A percentile compares a stretch with the other conserved stretches of the same genome.
phyloP scores from a whole-genome alignment of 1,140 invertebrate species.

The Formica selysi region DNA sequence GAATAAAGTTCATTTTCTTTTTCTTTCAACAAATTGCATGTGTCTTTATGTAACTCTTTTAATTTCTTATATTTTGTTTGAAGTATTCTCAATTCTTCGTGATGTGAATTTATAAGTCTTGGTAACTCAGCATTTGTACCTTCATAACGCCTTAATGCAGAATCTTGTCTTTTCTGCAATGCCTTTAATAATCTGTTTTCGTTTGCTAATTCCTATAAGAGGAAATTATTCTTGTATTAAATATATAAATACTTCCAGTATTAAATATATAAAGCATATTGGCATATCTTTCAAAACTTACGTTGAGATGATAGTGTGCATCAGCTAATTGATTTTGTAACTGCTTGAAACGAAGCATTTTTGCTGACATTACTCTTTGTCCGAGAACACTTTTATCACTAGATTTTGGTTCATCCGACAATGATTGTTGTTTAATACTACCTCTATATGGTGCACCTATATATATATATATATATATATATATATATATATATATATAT shows the following conservation, averaged over 20 bases:
- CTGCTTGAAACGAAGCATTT: constrained; percentile 91
- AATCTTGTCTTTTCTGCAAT: constrained; percentile 92
- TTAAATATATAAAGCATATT: neutral
- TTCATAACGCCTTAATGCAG: constrained; percentile 91
- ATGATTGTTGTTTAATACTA: constrained; percentile 80
- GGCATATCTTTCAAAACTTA: constrained; percentile 79
- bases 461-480: constrained; percentile 61
- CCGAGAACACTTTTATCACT: constrained; percentile 86
- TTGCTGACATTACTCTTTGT: constrained; percentile 91
- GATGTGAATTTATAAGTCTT: constrained; percentile 90
- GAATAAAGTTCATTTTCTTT: constrained; percentile 89
- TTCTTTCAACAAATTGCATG: constrained; percentile 88
- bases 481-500: constrained; percentile 26
- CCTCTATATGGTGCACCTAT: constrained; percentile 83
- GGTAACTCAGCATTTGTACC: constrained; percentile 92
- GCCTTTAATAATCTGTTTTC: constrained; percentile 91
- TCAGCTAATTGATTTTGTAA: constrained; percentile 93
- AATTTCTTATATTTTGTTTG: constrained; percentile 90
- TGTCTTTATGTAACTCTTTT: constrained; percentile 88
- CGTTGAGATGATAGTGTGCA: constrained; percentile 92
- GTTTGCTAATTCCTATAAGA: constrained; percentile 89
- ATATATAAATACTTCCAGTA: constrained; percentile 12
- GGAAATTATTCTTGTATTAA: constrained; percentile 38
- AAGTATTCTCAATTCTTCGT: constrained; percentile 91
- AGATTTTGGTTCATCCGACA: constrained; percentile 78